Base-by-base conservation (phyloP, 2,797 vertebrate species). In the Acanthopagrus latus region DNA sequence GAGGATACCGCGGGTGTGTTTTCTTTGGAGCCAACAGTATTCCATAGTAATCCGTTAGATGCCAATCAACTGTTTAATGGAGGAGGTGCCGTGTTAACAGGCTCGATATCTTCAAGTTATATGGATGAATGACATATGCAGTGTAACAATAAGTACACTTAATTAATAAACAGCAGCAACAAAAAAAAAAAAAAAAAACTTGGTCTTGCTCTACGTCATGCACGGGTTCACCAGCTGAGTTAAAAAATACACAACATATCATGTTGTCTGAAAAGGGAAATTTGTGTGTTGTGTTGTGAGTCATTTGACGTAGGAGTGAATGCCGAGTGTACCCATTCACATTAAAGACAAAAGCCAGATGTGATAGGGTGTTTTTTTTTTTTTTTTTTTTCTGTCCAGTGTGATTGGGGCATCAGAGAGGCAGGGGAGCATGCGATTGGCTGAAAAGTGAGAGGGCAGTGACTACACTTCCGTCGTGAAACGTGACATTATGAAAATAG, bases 11-110 rank as follows among this genome's bases (percentile, higher is more conserved):
- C 23, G 55, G 66, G 25, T 50, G 48, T 25, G 12, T 23, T 33
- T 33, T 69, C 33, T 51, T 46, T 47, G 65, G 1, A 3, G 12
- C 44, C 5, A 38, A 41, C 17, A 23, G 4, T 29, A 11, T 47
- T 64, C 17, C 7, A 56, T 71, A 48, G 64, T 59, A 27, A 27
- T 27, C 47, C 41, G 57, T 25, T 21, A 43, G 50, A 50, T 33
- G 47, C 16, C 43, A 44, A 14, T 64, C 7, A 64, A 4, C 4
- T 33, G 5, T 50, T 56, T 17, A 25, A 38, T 13, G 0, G 2
- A 43, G 13, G 0, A 6, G 9, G 8, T 50, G 18, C 47, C 12
- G 3, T 25, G 21, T 13, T 23, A 54, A 5, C 11, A 23, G 11
- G 23, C 51, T 52, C 11, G 4, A 23, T 23, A 14, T 54, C 11